Evolutionary conservation across 2,888 invertebrate species (phyloP).

Genomic region (Hedya salicella): DNA sequence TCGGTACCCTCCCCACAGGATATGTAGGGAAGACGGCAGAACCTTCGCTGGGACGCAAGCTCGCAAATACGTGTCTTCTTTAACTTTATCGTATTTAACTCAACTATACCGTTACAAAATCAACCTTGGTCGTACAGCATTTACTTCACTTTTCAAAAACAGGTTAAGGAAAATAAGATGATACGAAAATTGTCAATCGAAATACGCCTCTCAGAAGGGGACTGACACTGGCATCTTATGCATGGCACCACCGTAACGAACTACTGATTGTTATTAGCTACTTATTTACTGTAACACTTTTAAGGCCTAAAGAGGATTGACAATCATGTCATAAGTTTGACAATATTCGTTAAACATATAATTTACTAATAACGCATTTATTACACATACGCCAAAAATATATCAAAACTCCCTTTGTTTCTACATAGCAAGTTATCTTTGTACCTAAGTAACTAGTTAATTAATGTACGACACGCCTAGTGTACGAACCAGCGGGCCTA

Average conservation of each 20-base stretch:
- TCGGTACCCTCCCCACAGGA: constrained; percentile 57
- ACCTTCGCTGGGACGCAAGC: constrained; percentile 22
- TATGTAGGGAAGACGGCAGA: constrained; percentile 44
- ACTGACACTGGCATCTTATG: constrained; percentile 13
- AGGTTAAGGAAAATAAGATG: neutral
- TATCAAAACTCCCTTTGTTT: too few species aligned
- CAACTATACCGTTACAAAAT: neutral
- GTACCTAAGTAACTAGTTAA: too few species aligned
- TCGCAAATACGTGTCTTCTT: constrained; percentile 20
- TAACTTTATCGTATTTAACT: neutral
- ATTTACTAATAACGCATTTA: too few species aligned
- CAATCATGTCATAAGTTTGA: neutral
- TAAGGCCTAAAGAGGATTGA: neutral
- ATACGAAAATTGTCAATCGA: neutral
- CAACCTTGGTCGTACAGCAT: neutral
- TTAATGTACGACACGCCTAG: too few species aligned
- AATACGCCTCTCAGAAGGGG: constrained; percentile 11
- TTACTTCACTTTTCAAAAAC: neutral
- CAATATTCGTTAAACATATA: neutral
- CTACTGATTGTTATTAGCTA: neutral
- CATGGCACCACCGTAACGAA: constrained; percentile 5
- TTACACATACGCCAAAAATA: too few species aligned
- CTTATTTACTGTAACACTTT: neutral
- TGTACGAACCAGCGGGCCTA: too few species aligned
- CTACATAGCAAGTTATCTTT: too few species aligned